phyloP scores from a whole-genome alignment of 2,888 invertebrate genomes.

The Agonopterix arenella region DNA sequence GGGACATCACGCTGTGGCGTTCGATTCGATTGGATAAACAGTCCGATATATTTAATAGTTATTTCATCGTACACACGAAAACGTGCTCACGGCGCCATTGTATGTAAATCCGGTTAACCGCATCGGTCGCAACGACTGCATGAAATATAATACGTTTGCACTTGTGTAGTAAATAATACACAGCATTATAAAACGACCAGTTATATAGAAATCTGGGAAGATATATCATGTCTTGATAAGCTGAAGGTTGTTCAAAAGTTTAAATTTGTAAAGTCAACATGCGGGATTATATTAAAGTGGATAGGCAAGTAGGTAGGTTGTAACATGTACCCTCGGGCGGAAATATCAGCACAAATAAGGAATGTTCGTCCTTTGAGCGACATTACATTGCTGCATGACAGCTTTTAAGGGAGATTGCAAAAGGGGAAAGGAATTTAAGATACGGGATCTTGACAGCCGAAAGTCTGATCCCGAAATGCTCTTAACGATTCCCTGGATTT shows the following conservation, averaged over 20 bases:
- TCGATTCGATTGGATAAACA: constrained; percentile 24
- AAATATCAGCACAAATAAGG: constrained; percentile 40
- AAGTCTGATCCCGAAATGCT: too few relatives aligned
- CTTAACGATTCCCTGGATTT: too few relatives aligned
- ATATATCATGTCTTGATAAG: too few relatives aligned
- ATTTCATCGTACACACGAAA: constrained; percentile 55
- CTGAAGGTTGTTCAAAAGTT: too few relatives aligned
- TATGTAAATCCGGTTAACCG: constrained; percentile 45
- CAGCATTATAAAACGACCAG: too few relatives aligned
- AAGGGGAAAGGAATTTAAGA: constrained; percentile 4
- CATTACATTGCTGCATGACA: constrained; percentile 27
- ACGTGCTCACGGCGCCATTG: constrained; percentile 46
- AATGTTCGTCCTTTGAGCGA: constrained; percentile 46
- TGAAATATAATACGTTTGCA: constrained; percentile 5
- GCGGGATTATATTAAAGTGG: too few relatives aligned
- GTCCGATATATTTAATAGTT: constrained; percentile 35
- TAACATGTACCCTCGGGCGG: constrained; percentile 25
- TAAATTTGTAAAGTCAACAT: too few relatives aligned
- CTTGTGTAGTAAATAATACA: too few relatives aligned
- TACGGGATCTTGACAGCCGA: too few relatives aligned
- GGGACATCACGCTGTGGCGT: constrained; percentile 8
- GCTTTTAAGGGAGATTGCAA: constrained; percentile 28
- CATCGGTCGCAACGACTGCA: constrained; percentile 26
- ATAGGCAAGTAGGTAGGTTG: not conserved
- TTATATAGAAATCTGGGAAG: too few relatives aligned